Evolutionary conservation across 2,113 vertebrate genomes (phyloP).

Genomic region (Lophochroa leadbeateri): DNA sequence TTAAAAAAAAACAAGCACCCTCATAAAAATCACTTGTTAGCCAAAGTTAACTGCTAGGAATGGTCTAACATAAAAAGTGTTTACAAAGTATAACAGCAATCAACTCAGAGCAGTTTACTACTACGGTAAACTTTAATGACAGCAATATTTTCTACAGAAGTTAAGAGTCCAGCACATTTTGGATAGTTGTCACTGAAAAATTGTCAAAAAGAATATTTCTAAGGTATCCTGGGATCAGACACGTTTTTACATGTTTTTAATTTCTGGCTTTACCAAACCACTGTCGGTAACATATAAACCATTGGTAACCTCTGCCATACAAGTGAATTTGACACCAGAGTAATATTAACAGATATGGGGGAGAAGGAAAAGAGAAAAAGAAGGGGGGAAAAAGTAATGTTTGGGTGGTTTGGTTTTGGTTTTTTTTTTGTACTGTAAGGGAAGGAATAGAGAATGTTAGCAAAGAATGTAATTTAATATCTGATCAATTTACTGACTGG

Average conservation of each 20-base stretch:
- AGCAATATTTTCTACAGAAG: background rate
- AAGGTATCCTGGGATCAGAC: background rate
- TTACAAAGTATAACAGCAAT: background rate
- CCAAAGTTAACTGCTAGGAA: background rate
- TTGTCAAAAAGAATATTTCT: background rate
- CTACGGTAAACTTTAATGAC: background rate
- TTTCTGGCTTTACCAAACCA: background rate
- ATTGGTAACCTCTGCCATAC: background rate
- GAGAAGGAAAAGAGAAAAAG: background rate
- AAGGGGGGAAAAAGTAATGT: background rate
- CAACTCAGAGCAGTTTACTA: background rate
- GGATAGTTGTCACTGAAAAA: background rate
- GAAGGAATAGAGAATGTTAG: conserved; percentile 20
- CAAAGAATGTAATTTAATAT: conserved; percentile 66
- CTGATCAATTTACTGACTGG: conserved; percentile 70
- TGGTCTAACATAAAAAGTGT: background rate
- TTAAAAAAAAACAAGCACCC: background rate
- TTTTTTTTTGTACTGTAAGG: conserved; percentile 11
- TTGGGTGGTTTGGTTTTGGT: background rate
- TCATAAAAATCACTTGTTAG: background rate
- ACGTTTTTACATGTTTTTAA: background rate
- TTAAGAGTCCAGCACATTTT: background rate
- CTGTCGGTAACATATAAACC: background rate
- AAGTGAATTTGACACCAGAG: background rate
- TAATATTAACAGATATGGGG: background rate